Percentiles rank a stretch among this genome's conserved stretches.
Evolutionary conservation across 2,113 vertebrate genomes (phyloP).

Genomic region (Pyxicephalus adspersus): DNA sequence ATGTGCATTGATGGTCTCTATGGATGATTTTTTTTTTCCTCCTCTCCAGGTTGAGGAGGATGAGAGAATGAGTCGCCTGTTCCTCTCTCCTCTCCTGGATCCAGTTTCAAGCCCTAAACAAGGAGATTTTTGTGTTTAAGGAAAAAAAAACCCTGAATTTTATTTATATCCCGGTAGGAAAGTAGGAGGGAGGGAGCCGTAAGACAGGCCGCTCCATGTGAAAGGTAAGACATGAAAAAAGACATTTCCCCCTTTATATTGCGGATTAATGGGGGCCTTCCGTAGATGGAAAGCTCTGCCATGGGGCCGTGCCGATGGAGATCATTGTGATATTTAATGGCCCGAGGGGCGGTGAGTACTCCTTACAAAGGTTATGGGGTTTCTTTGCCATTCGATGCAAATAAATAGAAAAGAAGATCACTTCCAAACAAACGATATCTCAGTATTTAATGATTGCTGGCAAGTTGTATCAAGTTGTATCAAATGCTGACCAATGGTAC

Average conservation of each 20-base stretch:
- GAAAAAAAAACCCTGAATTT: conserved; percentile 34
- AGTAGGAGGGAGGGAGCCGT: conserved; percentile 11
- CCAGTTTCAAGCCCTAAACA: conserved; percentile 45
- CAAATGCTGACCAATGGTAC: no score
- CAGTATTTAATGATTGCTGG: no score
- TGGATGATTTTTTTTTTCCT: conserved; percentile 52
- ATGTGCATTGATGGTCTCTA: neutral
- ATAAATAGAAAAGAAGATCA: no score
- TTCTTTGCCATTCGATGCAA: no score
- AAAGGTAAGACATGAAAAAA: conserved; percentile 30
- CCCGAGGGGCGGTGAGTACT: conserved; percentile 1
- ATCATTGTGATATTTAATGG: neutral
- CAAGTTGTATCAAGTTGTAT: no score
- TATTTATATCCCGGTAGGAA: conserved; percentile 47
- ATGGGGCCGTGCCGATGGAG: neutral
- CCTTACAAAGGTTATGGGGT: neutral
- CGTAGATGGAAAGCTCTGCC: neutral
- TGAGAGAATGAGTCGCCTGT: conserved; percentile 52
- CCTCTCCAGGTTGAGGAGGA: conserved; percentile 37
- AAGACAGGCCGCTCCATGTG: neutral
- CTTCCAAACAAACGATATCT: no score
- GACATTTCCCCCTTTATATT: neutral
- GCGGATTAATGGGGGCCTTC: neutral
- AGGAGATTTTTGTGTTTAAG: conserved; percentile 53
- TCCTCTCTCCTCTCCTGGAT: conserved; percentile 12